Conservation (phyloP, 2,888 invertebrate genomes). For the Nomada fabriciana region DNA sequence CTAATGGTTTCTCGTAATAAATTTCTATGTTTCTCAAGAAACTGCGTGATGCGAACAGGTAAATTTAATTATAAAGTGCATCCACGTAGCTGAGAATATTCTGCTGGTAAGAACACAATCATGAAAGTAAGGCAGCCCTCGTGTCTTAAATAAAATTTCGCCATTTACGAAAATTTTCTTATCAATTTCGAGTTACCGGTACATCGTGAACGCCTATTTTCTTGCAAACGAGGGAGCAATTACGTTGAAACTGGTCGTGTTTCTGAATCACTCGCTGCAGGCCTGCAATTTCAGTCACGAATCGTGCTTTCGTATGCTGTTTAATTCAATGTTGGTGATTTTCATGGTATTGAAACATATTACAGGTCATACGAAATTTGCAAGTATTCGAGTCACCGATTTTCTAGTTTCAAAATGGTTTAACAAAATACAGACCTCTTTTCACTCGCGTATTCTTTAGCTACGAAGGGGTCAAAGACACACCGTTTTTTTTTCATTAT, state of each 20-base stretch:
- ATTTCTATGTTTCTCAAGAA: background rate
- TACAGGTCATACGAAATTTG: background rate
- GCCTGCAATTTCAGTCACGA: background rate
- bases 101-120: background rate
- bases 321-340: background rate
- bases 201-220: background rate
- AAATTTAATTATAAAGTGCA: background rate
- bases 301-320: background rate
- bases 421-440: background rate
- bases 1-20: background rate
- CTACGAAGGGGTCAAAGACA: too few species aligned
- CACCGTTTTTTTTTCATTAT: too few species aligned
- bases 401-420: background rate
- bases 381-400: background rate
- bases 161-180: background rate
- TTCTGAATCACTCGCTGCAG: background rate
- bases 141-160: constrained; percentile 1
- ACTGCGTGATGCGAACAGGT: background rate
- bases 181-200: background rate
- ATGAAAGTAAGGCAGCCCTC: background rate
- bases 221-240: constrained; percentile 5
- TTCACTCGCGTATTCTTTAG: background rate
- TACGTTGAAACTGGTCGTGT: background rate
- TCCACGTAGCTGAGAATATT: too few species aligned
- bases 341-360: too few species aligned